These are phyloP conservation scores for Drosophila kikkawai DNA, from an alignment of 1,140 invertebrate species.

Conservation along the genomic window DNA sequence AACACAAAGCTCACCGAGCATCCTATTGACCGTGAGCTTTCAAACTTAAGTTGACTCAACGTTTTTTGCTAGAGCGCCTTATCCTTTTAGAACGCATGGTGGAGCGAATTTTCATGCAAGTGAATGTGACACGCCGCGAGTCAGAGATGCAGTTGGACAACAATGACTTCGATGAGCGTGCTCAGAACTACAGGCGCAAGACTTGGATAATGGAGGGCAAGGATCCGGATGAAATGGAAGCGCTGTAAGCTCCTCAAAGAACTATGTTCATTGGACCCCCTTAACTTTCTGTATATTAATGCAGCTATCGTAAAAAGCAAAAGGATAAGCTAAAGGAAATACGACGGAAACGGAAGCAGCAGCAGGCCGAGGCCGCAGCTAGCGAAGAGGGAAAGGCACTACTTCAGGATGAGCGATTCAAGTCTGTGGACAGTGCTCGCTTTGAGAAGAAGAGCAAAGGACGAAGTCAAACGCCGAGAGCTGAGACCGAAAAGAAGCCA, in stretches of 20 bases:
- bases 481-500: not conserved
- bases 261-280: not conserved
- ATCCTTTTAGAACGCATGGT: conserved; percentile 76
- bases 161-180: conserved; percentile 95
- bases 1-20: conserved; percentile 94
- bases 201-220: conserved; percentile 94
- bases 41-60: not conserved
- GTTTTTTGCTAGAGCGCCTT: not conserved
- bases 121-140: conserved; percentile 95
- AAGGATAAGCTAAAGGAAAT: conserved; percentile 79
- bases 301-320: conserved; percentile 78
- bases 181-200: conserved; percentile 94
- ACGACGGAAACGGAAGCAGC: conserved; percentile 65
- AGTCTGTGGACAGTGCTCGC: conserved; percentile 57
- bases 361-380: conserved; percentile 35
- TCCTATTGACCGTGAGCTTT: conserved; percentile 91
- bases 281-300: not conserved
- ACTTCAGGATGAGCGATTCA: conserved; percentile 79
- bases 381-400: conserved; percentile 50
- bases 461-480: not conserved
- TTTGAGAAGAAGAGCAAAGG: conserved; percentile 50
- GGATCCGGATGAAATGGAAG: conserved; percentile 91
- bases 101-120: conserved; percentile 92
- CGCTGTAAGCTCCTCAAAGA: conserved; percentile 79
- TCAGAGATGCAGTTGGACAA: conserved; percentile 96